Evolutionary conservation across 2,888 invertebrate genomes (phyloP).

Genomic region (Pterostichus niger): DNA sequence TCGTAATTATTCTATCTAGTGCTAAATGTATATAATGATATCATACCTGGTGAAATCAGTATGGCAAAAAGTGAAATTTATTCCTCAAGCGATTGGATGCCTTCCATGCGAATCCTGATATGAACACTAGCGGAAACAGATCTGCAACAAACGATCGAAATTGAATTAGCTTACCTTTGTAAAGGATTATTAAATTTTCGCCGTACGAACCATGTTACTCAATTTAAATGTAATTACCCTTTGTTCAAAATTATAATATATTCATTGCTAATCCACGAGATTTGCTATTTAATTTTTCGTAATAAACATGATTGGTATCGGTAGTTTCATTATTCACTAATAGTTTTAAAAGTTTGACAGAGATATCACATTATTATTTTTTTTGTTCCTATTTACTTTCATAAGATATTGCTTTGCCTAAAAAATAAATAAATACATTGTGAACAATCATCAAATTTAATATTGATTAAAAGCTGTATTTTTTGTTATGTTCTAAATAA

Average conservation of each 20-base stretch:
- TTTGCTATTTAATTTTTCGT: conserved; percentile 1
- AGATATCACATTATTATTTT: too few relatives aligned
- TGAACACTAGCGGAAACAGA: conserved; percentile 42
- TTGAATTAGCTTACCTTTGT: conserved; percentile 46
- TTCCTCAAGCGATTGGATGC: conserved; percentile 6
- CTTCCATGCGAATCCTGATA: conserved; percentile 47
- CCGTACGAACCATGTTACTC: conserved; percentile 8
- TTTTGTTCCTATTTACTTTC: too few relatives aligned
- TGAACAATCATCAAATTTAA: too few relatives aligned
- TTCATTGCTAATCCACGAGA: conserved; percentile 22
- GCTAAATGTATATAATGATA: too few relatives aligned
- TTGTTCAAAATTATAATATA: conserved; percentile 25
- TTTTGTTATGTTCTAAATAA: too few relatives aligned
- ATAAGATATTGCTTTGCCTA: too few relatives aligned
- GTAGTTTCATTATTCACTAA: neutral
- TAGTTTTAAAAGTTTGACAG: too few relatives aligned
- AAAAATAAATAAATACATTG: too few relatives aligned
- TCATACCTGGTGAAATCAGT: conserved; percentile 16
- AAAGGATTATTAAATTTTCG: conserved; percentile 32
- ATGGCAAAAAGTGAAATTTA: conserved; percentile 26
- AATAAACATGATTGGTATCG: neutral
- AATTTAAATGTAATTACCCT: conserved; percentile 56
- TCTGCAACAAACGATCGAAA: conserved; percentile 52
- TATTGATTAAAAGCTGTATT: too few relatives aligned
- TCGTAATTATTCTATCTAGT: neutral